A percentile compares a stretch with the other conserved stretches of the same genome.
phyloP scores from a whole-genome alignment of 2,113 vertebrate species.

The Morphnarchus princeps region DNA sequence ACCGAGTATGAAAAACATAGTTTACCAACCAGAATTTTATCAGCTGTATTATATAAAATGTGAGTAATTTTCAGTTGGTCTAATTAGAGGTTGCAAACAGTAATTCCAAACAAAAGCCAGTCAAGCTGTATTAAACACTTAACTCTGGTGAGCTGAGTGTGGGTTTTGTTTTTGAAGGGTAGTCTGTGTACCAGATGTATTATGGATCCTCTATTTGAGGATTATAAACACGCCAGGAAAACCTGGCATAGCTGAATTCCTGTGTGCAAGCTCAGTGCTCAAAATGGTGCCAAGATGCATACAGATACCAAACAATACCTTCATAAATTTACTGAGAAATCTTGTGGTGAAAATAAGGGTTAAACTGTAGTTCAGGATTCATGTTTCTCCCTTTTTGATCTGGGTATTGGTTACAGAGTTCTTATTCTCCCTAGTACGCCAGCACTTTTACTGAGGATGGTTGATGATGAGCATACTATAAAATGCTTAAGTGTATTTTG shows the following conservation, averaged over 20 bases:
- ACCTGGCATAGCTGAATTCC: not conserved
- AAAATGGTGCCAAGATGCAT: not conserved
- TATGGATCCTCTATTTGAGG: not conserved
- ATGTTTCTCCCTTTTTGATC: not conserved
- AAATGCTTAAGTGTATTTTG: slow-evolving; percentile 45
- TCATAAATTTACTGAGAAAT: not conserved
- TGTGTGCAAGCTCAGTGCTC: not conserved
- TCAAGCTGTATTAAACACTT: not conserved
- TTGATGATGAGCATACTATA: not conserved
- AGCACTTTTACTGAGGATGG: not conserved
- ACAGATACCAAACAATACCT: not conserved
- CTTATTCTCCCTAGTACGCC: not conserved
- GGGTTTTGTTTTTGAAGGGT: slow-evolving; percentile 3
- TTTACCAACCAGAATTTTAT: not conserved
- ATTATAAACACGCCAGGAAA: not conserved
- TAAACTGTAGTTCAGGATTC: not conserved
- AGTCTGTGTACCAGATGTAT: not conserved
- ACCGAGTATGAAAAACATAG: not conserved
- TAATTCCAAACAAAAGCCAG: not conserved
- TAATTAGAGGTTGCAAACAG: not conserved
- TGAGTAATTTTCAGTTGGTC: not conserved
- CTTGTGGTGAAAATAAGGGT: not conserved
- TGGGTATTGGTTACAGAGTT: not conserved
- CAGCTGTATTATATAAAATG: not conserved
- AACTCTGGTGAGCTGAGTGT: not conserved